Evolutionary conservation across 1,140 invertebrate species (phyloP).

Genomic region (Camponotus floridanus): DNA sequence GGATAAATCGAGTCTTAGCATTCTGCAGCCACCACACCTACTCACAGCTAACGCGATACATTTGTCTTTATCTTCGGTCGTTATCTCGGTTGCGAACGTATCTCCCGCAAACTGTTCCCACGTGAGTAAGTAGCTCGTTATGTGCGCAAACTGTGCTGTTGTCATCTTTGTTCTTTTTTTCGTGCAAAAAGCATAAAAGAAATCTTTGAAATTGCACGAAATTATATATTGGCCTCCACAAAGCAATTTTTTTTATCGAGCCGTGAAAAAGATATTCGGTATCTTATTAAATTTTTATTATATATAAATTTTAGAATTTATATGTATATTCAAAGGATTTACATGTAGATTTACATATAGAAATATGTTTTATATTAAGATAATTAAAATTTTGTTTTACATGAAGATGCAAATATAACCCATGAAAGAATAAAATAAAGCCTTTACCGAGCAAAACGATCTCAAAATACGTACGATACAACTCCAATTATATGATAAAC

Average conservation of each 20-base stretch:
- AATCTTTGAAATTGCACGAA: conserved; percentile 12
- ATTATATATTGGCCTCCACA: not conserved
- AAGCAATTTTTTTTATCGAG: not conserved
- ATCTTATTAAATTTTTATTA: too few species aligned
- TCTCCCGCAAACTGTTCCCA: conserved; percentile 60
- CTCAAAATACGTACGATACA: conserved; percentile 49
- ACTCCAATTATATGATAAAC: conserved; percentile 55
- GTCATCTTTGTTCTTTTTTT: conserved; percentile 17
- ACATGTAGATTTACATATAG: not conserved
- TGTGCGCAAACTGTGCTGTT: conserved; percentile 23
- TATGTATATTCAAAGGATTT: too few species aligned
- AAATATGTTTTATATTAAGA: not conserved
- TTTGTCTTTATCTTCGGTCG: conserved; percentile 63
- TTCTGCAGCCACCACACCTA: conserved; percentile 36
- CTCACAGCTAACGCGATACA: conserved; percentile 56
- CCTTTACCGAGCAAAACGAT: conserved; percentile 23
- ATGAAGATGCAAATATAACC: not conserved
- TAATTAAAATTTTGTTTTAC: conserved; percentile 29
- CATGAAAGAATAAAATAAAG: conserved; percentile 26
- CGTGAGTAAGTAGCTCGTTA: conserved; percentile 61
- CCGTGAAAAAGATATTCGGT: not conserved
- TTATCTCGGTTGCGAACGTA: conserved; percentile 56
- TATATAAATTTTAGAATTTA: not conserved
- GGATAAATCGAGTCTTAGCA: conserved; percentile 59
- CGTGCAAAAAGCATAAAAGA: not conserved